phyloP scores from a whole-genome alignment of 2,888 invertebrate genomes.

The Stenchaetothrips biformis region DNA sequence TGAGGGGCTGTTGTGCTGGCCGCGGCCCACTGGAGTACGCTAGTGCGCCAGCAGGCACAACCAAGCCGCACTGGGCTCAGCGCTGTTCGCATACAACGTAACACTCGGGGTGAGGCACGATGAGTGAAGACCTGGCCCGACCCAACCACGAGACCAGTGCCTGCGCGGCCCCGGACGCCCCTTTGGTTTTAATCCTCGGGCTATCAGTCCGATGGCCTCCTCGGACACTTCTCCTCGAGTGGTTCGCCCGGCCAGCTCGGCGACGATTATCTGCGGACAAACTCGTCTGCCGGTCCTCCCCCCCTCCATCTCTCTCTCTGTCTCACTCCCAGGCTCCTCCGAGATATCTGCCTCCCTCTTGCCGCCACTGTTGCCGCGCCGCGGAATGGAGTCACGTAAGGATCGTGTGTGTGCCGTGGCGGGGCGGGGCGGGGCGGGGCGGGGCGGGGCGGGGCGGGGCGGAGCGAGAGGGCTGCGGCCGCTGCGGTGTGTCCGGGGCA shows the following conservation, averaged over 20 bases:
- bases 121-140: too few species aligned
- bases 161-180: too few species aligned
- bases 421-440: background rate
- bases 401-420: background rate
- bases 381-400: conserved; percentile 17
- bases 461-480: background rate
- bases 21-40: background rate
- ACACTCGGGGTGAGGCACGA: too few species aligned
- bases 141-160: background rate
- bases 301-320: background rate
- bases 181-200: background rate
- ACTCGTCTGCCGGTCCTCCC: background rate
- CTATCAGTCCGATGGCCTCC: background rate
- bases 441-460: background rate
- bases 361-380: background rate
- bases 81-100: too few species aligned
- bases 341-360: background rate
- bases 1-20: background rate
- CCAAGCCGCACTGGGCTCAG: too few species aligned
- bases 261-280: conserved; percentile 1
- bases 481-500: conserved; percentile 16
- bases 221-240: background rate
- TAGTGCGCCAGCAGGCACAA: too few species aligned
- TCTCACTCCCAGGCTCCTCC: background rate
- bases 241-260: background rate